Conservation (phyloP, 2,888 invertebrate species). For the Tipula vernalis region DNA sequence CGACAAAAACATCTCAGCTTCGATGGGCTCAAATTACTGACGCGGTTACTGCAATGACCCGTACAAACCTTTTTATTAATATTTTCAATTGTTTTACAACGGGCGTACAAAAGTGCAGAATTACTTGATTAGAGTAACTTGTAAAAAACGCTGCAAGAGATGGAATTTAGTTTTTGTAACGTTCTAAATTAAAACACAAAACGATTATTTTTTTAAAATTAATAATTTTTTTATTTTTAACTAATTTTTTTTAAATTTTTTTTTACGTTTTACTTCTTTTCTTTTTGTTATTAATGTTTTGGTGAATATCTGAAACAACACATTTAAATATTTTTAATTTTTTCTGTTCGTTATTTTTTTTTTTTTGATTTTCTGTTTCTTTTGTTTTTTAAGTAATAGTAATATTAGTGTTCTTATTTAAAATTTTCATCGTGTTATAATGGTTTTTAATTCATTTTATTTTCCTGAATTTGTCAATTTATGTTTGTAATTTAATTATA, state of each 20-base stretch:
- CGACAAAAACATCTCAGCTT: no score
- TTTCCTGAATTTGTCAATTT: background rate
- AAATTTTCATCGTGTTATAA: background rate
- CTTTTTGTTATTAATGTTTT: background rate
- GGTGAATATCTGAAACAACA: background rate
- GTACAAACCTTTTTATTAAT: no score
- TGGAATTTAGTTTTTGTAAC: no score
- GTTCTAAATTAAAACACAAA: no score
- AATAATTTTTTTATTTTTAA: background rate
- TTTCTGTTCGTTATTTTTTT: background rate
- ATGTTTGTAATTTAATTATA: background rate
- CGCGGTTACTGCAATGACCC: no score
- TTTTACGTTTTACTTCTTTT: background rate
- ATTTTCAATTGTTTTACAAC: no score
- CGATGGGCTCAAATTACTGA: no score
- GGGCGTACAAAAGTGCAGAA: no score
- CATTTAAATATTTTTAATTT: background rate
- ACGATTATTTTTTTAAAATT: background rate
- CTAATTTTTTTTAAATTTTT: background rate
- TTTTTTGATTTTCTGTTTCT: background rate
- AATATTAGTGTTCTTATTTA: background rate
- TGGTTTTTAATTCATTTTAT: background rate
- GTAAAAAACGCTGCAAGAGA: no score
- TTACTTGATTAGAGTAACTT: no score
- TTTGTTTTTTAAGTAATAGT: background rate